These are phyloP conservation scores for Rhinolophus ferrumequinum DNA, from an alignment of 2,113 vertebrate genomes.

Conservation along the genomic window DNA sequence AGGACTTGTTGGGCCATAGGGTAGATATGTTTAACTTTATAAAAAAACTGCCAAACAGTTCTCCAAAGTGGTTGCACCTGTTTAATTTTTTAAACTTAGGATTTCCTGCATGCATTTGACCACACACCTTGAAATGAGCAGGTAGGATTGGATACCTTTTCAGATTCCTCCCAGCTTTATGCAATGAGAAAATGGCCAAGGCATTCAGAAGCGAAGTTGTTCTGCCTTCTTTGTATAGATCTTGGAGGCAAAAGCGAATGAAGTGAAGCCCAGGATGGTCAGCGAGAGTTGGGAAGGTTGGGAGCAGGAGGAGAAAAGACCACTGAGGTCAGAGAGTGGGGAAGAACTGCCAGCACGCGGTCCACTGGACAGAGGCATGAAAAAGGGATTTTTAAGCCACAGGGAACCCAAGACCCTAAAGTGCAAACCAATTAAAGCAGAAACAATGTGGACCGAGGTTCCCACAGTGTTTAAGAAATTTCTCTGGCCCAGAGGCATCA, in stretches of 20 bases:
- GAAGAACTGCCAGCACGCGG: not conserved
- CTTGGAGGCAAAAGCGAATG: not conserved
- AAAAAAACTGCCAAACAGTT: not conserved
- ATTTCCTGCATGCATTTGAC: not conserved
- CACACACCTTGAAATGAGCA: not conserved
- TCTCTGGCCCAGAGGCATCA: not conserved
- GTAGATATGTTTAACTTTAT: not conserved
- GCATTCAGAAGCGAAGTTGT: not conserved
- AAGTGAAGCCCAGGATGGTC: not conserved
- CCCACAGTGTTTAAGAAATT: not conserved
- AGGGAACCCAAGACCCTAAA: not conserved
- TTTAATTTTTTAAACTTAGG: not conserved
- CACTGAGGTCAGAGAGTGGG: not conserved
- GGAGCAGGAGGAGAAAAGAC: not conserved
- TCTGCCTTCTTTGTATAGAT: not conserved
- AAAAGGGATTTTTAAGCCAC: not conserved
- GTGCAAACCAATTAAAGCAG: not conserved
- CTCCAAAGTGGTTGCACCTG: not conserved
- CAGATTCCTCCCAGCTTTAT: not conserved
- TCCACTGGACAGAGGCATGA: not conserved
- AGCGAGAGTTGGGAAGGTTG: not conserved
- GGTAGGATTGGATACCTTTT: not conserved
- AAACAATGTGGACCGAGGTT: not conserved
- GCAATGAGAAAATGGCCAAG: not conserved
- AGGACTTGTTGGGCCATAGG: not conserved